These are phyloP conservation scores for Lepus europaeus DNA, from an alignment of 2,113 vertebrate genomes.

Conservation along the genomic window DNA sequence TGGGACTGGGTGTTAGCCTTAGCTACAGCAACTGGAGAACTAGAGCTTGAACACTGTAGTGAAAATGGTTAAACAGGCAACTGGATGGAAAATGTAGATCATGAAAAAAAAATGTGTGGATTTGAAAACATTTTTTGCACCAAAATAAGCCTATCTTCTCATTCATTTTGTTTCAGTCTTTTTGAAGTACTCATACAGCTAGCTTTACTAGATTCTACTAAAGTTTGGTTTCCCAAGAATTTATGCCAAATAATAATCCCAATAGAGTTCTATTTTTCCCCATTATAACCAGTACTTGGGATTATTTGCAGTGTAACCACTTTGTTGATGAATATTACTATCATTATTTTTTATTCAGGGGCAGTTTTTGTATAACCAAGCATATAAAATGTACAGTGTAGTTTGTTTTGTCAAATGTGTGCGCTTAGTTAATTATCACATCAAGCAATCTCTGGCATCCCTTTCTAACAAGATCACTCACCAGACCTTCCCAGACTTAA, in stretches of 20 bases:
- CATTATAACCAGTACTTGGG: background rate
- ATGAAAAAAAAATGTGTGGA: no score
- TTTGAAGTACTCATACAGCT: background rate
- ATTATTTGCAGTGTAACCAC: background rate
- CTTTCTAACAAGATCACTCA: background rate
- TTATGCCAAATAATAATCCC: background rate
- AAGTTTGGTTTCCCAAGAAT: conserved; percentile 7
- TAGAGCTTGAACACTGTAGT: background rate
- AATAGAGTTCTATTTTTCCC: background rate
- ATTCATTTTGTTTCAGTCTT: no score
- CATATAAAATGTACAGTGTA: background rate
- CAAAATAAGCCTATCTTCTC: no score
- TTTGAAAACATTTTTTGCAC: no score
- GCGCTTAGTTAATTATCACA: background rate
- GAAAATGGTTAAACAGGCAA: background rate
- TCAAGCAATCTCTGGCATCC: background rate
- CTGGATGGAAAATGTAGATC: no score
- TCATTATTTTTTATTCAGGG: background rate
- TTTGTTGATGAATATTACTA: background rate
- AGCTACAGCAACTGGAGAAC: background rate
- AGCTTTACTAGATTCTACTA: background rate
- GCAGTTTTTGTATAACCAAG: background rate
- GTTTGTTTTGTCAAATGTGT: background rate
- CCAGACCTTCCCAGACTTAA: background rate
- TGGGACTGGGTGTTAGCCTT: background rate